phyloP scores from a whole-genome alignment of 2,888 invertebrate genomes.

The Pyrgus malvae region DNA sequence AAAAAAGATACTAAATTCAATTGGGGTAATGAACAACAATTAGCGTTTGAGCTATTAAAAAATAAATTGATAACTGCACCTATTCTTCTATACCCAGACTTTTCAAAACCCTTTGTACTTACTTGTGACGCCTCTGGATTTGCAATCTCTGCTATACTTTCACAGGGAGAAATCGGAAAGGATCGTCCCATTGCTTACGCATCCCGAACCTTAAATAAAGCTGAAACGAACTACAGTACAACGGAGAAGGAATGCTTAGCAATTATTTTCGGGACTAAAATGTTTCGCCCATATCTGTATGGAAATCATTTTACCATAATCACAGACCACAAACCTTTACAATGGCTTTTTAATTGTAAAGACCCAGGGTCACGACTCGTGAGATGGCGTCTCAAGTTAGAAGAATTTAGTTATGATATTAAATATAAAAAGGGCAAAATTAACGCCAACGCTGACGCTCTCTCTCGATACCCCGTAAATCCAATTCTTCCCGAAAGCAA shows the following conservation, averaged over 20 bases:
- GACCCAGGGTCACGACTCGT: not conserved
- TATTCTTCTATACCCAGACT: not conserved
- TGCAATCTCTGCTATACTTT: not conserved
- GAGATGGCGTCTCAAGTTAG: not conserved
- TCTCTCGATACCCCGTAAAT: not conserved
- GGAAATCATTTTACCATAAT: too few species aligned
- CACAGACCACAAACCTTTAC: too few species aligned
- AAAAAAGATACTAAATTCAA: not conserved
- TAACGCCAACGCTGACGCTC: not conserved
- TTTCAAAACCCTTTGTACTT: not conserved
- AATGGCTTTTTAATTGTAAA: not conserved
- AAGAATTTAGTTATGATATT: not conserved
- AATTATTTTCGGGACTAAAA: too few species aligned
- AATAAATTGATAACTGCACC: not conserved
- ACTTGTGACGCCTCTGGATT: not conserved
- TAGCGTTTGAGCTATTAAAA: not conserved
- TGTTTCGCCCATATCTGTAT: too few species aligned
- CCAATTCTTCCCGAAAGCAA: not conserved
- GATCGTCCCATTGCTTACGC: not conserved
- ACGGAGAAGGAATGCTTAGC: not conserved
- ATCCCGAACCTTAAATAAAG: not conserved
- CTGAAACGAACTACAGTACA: not conserved
- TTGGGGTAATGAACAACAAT: not conserved
- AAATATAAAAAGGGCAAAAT: not conserved
- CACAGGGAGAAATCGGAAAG: too few species aligned